These are phyloP conservation scores for Sarcophaga rosellei DNA, from an alignment of 2,888 invertebrate genomes.

Conservation along the genomic window DNA sequence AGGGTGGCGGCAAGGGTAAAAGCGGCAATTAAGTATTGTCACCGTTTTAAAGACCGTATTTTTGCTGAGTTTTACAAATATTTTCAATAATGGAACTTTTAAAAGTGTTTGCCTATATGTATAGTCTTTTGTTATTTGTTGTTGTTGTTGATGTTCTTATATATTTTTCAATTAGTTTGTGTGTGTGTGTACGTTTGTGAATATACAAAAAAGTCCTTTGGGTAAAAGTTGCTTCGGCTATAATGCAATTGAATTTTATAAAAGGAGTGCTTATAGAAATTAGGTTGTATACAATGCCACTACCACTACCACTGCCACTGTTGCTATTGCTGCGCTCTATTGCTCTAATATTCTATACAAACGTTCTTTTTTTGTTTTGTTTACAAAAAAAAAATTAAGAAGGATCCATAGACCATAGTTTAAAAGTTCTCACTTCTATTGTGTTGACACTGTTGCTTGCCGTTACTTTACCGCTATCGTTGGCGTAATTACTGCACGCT, in stretches of 20 bases:
- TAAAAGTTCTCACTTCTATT: constrained; percentile 26
- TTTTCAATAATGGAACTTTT: constrained; percentile 10
- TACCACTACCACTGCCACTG: not conserved
- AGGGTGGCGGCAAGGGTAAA: not conserved
- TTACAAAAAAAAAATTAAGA: not conserved
- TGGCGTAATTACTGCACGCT: constrained; percentile 17
- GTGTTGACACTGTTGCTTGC: constrained; percentile 11
- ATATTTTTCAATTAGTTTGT: not conserved
- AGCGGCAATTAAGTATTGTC: constrained; percentile 42
- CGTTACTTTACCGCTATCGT: constrained; percentile 5
- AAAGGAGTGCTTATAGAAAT: constrained; percentile 47
- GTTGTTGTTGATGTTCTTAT: not conserved
- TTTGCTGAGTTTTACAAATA: constrained; percentile 43
- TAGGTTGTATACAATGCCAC: constrained; percentile 39
- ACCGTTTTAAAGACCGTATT: constrained; percentile 59
- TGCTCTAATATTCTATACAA: not conserved
- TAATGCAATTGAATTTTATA: constrained; percentile 39
- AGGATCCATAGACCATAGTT: constrained; percentile 53
- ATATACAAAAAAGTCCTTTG: not conserved
- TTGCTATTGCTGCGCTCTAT: not conserved
- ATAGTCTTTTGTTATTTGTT: not conserved
- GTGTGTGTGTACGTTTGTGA: not conserved
- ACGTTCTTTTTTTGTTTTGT: not conserved
- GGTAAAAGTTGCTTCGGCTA: not conserved
- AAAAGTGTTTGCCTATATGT: not conserved